These are phyloP conservation scores for Sylvia borin DNA, from an alignment of 2,797 vertebrate species.

Conservation along the genomic window DNA sequence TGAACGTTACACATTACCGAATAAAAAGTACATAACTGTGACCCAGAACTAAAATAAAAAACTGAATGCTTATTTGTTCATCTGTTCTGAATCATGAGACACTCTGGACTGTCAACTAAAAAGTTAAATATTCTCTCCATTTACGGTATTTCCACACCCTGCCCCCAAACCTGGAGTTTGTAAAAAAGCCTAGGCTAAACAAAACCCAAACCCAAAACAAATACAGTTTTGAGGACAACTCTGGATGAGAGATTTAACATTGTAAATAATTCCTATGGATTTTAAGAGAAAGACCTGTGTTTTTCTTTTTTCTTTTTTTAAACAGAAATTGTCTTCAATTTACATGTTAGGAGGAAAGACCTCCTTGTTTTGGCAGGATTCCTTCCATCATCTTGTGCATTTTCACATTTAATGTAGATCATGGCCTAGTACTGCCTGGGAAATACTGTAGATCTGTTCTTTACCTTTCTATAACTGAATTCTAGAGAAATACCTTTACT, in stretches of 20 bases:
- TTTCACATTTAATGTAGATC: neutral
- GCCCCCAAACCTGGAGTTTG: neutral
- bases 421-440: neutral
- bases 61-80: neutral
- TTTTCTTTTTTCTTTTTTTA: neutral
- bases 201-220: neutral
- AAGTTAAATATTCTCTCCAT: neutral
- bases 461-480: neutral
- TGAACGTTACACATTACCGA: neutral
- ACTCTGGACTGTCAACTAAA: neutral
- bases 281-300: neutral
- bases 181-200: neutral
- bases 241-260: neutral
- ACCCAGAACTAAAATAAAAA: neutral
- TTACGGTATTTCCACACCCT: rapidly evolving
- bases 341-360: neutral
- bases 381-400: neutral
- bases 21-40: neutral
- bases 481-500: neutral
- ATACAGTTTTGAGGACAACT: neutral
- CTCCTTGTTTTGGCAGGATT: neutral
- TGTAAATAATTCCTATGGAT: neutral
- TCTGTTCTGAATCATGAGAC: neutral
- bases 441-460: neutral
- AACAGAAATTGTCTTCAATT: neutral